Conservation (phyloP, 1,140 invertebrate species). For the Coenobita brevimanus region DNA sequence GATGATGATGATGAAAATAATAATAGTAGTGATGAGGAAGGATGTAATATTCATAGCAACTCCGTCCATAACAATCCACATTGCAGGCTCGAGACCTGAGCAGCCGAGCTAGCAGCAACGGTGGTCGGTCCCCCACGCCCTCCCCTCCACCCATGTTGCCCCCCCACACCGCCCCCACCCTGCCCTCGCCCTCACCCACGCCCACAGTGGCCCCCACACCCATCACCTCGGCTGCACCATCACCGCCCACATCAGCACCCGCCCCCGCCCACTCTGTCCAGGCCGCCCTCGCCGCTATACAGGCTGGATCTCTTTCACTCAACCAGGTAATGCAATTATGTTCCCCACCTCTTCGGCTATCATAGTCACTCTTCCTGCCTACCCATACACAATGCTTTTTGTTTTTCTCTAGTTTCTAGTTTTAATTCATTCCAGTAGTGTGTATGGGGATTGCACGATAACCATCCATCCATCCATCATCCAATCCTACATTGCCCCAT, state of each 20-base stretch:
- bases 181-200: conserved; percentile 61
- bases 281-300: conserved; percentile 79
- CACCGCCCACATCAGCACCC: conserved; percentile 35
- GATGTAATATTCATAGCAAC: neutral
- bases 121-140: conserved; percentile 60
- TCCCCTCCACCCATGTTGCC: conserved; percentile 63
- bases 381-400: neutral
- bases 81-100: conserved; percentile 60
- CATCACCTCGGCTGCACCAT: conserved; percentile 40
- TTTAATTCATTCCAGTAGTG: neutral
- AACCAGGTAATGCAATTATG: conserved; percentile 73
- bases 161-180: conserved; percentile 45
- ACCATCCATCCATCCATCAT: too few relatives aligned
- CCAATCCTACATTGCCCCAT: too few relatives aligned
- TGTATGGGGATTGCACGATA: neutral
- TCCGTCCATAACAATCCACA: neutral
- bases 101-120: conserved; percentile 61
- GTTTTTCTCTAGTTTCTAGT: neutral
- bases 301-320: conserved; percentile 79
- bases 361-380: neutral
- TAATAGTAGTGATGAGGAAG: neutral
- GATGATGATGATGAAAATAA: neutral
- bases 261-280: conserved; percentile 73
- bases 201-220: conserved; percentile 50
- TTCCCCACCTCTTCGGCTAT: neutral